These are phyloP conservation scores for Cephalopterus ornatus DNA, from an alignment of 2,113 vertebrate species.

Conservation along the genomic window DNA sequence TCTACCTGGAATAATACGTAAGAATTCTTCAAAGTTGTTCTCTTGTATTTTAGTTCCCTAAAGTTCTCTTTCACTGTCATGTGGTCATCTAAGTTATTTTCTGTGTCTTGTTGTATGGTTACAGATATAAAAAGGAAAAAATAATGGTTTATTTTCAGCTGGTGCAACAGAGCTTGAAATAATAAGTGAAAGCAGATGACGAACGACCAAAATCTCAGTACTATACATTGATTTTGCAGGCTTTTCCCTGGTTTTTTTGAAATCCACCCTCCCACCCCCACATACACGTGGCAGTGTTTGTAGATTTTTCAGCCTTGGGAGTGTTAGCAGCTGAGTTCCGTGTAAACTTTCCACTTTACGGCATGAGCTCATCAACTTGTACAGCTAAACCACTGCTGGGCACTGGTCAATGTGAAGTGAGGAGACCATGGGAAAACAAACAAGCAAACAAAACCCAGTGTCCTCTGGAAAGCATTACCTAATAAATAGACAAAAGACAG, in stretches of 20 bases:
- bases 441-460: neutral
- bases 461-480: neutral
- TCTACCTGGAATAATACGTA: slow-evolving; percentile 7
- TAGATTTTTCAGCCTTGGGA: slow-evolving; percentile 5
- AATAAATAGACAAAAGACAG: neutral
- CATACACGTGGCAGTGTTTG: slow-evolving; percentile 33
- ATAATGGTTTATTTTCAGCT: neutral
- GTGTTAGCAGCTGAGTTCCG: slow-evolving; percentile 3
- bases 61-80: neutral
- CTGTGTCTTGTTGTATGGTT: neutral
- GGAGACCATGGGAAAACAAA: neutral
- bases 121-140: neutral
- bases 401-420: neutral
- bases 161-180: neutral
- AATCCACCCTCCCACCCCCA: neutral
- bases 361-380: neutral
- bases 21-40: slow-evolving; percentile 15
- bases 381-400: neutral
- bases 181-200: neutral
- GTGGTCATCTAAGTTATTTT: slow-evolving; percentile 9
- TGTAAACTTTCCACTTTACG: neutral
- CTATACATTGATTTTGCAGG: neutral
- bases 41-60: slow-evolving; percentile 18
- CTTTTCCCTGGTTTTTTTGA: neutral
- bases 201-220: neutral